Evolutionary conservation across 1,140 invertebrate genomes (phyloP).

Genomic region (Cydia splendana): DNA sequence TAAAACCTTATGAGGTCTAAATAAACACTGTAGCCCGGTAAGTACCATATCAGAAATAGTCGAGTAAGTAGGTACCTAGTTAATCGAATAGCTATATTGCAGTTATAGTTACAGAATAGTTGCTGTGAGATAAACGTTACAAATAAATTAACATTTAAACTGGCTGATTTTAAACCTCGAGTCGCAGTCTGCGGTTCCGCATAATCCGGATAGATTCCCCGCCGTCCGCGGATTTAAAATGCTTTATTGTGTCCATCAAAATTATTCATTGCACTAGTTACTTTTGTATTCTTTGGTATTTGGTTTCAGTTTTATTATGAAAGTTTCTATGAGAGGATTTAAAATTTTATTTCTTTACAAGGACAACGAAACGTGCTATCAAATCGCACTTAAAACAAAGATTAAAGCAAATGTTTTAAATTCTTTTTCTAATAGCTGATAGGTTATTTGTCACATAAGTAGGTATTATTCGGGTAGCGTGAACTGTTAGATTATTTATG

Average conservation of each 20-base stretch:
- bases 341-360: neutral
- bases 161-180: constrained; percentile 16
- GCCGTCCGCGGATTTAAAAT: constrained; percentile 27
- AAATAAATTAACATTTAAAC: constrained; percentile 32
- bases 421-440: too few species aligned
- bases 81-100: neutral
- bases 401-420: too few species aligned
- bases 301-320: neutral
- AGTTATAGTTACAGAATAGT: neutral
- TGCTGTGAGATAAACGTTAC: neutral
- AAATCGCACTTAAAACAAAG: too few species aligned
- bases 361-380: neutral
- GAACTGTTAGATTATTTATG: too few species aligned
- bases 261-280: constrained; percentile 15
- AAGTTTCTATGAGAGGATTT: neutral
- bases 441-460: too few species aligned
- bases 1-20: too few species aligned
- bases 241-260: constrained; percentile 25
- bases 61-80: too few species aligned
- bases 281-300: neutral
- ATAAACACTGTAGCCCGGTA: too few species aligned
- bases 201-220: constrained; percentile 40
- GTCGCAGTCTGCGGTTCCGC: constrained; percentile 24
- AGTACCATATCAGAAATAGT: too few species aligned
- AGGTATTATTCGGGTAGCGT: too few species aligned